Base-by-base conservation (phyloP, 2,113 vertebrate genomes). In the Paracyprichromis sp. region DNA sequence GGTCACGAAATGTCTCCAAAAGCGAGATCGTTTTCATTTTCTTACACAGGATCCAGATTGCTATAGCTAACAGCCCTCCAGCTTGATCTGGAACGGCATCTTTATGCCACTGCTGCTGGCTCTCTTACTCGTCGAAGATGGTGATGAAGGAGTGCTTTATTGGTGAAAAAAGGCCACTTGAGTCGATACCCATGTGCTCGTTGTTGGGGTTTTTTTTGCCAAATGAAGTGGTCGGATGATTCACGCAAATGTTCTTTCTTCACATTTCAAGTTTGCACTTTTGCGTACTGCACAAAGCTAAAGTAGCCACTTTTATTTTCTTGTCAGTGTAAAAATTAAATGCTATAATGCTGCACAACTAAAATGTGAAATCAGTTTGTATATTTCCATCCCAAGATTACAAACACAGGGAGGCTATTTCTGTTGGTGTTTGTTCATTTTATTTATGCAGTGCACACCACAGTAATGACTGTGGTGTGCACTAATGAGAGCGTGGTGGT, bases 171-270 rank as follows among this genome's bases (percentile, higher is more conserved):
- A 76, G 69, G 13, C 4, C 24, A 43, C 21, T 76, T 47, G 40
- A 76, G 21, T 76, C 14, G 2, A 17, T 73, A 45, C 21, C 40
- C 13, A 76, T 47, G 40, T 1, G 21, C 21, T 45, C 21, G 21
- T 9, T 36, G 17, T 36, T 66, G 9, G 3, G 1, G 0, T 0
- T 19, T 12, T 1, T 8, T 69, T 38, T 21, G 36, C 63, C n/a
- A 40, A 40, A 71, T 43, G n/a, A 71, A 71, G 12, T 43, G 66
- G 38, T 71, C 2, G 8, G 40, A 76, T 76, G 6, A 29, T 47
- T 73, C 69, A 56, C 36, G 14, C 52, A 54, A 40, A 71, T 83
- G 40, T 53, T 63, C 26, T 38, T 47, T 50, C 43, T 83, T 83
- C 11, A 83, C n/a, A 63, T 36, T 50, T 83, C 1, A 73, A 73